These are phyloP conservation scores for Idaea straminata DNA, from an alignment of 2,888 invertebrate genomes.

Conservation along the genomic window DNA sequence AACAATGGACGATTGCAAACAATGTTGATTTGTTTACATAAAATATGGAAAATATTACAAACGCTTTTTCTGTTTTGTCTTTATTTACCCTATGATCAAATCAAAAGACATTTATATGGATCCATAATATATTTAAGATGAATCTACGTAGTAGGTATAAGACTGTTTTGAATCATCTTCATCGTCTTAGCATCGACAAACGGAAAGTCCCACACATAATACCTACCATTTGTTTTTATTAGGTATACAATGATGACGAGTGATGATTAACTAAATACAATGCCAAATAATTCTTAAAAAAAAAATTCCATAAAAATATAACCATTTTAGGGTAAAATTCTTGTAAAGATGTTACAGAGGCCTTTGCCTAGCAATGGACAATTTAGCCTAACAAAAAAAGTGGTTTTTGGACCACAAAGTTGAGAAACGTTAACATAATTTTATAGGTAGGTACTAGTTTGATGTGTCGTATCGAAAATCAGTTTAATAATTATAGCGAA, in stretches of 20 bases:
- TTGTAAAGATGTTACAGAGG: too few relatives aligned
- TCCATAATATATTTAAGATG: not conserved
- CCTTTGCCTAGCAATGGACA: too few relatives aligned
- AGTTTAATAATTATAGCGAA: not conserved
- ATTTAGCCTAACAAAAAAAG: not conserved
- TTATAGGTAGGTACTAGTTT: not conserved
- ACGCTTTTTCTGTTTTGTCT: not conserved
- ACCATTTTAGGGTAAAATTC: too few relatives aligned
- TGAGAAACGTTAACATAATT: not conserved
- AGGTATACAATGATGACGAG: not conserved
- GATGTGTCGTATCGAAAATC: not conserved
- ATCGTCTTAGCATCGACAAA: not conserved
- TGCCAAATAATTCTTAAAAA: too few relatives aligned
- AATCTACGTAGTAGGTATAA: not conserved
- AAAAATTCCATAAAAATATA: too few relatives aligned
- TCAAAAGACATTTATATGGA: not conserved
- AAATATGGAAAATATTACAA: not conserved
- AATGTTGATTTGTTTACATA: not conserved
- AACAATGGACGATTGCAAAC: not conserved
- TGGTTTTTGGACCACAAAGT: not conserved
- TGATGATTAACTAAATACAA: too few relatives aligned
- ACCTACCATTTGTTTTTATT: not conserved
- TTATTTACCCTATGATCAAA: not conserved
- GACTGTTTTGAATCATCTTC: not conserved
- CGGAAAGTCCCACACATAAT: not conserved